These are phyloP conservation scores for Hippocampus abdominalis DNA, from an alignment of 2,113 vertebrate genomes.

Conservation along the genomic window DNA sequence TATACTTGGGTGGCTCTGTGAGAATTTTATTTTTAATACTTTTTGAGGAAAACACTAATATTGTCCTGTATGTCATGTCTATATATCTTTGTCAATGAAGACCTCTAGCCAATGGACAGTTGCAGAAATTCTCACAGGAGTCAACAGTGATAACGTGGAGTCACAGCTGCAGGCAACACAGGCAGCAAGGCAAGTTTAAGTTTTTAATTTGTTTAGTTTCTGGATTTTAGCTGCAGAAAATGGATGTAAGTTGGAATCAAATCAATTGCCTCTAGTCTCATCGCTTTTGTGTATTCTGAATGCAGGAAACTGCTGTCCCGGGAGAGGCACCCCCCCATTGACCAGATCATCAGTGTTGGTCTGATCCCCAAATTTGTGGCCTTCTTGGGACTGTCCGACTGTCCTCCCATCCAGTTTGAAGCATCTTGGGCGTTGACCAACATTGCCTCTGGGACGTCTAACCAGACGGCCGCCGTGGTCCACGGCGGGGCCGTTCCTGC, in stretches of 20 bases:
- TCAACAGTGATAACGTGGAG: constrained; percentile 78
- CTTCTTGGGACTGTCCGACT: constrained; percentile 80
- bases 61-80: neutral
- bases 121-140: constrained; percentile 87
- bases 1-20: no score
- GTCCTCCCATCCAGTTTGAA: constrained; percentile 91
- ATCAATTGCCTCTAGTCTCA: neutral
- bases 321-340: constrained; percentile 92
- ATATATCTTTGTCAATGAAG: constrained; percentile 53
- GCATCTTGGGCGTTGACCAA: constrained; percentile 98
- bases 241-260: no score
- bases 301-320: constrained; percentile 91
- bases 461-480: constrained; percentile 93
- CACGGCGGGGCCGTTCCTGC: constrained; percentile 88
- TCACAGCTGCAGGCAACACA: constrained; percentile 90
- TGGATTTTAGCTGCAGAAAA: no score
- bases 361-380: constrained; percentile 88
- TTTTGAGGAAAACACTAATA: neutral
- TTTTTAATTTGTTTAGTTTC: neutral
- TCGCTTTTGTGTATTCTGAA: neutral
- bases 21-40: neutral
- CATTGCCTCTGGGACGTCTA: constrained; percentile 91
- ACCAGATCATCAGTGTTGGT: constrained; percentile 87
- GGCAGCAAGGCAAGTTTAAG: constrained; percentile 82
- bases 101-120: constrained; percentile 83